phyloP scores from a whole-genome alignment of 1,140 invertebrate genomes.

The Lanistes nyassanus region DNA sequence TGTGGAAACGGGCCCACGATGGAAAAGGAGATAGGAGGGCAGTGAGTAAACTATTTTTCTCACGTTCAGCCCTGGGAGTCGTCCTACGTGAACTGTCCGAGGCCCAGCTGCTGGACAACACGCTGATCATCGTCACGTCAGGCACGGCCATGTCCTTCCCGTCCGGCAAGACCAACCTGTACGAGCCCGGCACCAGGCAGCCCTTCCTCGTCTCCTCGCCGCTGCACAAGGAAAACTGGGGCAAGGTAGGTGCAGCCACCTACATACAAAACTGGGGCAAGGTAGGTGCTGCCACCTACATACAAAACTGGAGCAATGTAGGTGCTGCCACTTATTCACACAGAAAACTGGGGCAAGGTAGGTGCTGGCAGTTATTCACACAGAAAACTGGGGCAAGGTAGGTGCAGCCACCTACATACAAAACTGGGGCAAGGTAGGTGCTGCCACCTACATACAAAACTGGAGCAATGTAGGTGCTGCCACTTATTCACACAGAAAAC shows the following conservation, averaged over 20 bases:
- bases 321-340: neutral
- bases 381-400: conserved; percentile 66
- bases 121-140: conserved; percentile 85
- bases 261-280: too few species aligned
- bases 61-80: conserved; percentile 80
- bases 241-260: conserved; percentile 40
- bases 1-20: too few species aligned
- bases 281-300: too few species aligned
- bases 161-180: conserved; percentile 85
- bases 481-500: too few species aligned
- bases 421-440: too few species aligned
- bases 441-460: too few species aligned
- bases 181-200: conserved; percentile 80
- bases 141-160: conserved; percentile 92
- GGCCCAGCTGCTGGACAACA: conserved; percentile 78
- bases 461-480: conserved; percentile 39
- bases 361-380: too few species aligned
- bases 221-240: conserved; percentile 69
- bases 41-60: too few species aligned
- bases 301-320: too few species aligned
- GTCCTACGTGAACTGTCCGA: conserved; percentile 80
- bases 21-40: too few species aligned
- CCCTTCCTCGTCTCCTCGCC: conserved; percentile 84
- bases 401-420: neutral
- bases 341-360: too few species aligned